Base-by-base conservation (phyloP, 2,888 invertebrate species). In the Tricholauxania praeusta region DNA sequence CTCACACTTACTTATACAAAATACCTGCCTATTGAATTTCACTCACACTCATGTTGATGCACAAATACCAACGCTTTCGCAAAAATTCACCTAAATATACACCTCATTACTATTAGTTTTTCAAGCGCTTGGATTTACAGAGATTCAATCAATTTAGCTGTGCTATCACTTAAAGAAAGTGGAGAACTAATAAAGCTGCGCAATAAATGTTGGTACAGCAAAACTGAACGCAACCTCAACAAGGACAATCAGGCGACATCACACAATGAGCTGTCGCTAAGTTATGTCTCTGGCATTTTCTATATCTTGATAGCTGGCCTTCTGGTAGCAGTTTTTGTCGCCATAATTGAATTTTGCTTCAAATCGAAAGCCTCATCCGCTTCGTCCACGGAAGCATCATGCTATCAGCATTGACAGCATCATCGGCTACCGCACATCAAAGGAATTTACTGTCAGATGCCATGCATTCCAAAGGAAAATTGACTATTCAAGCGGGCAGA, bases 281-380 rank as follows among this genome's bases (percentile, higher is more conserved):
- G 96, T 85, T 98, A 99, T 99, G 97, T 99, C 57, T 98, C 99
- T 15, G 99, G 99, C 53, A 96, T 99, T 84, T 99, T 99, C 89
- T 99, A 99, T 90, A 98, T 99, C 84, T 90, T 99, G 74, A 96
- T 98, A 82, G 97, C 95, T 47, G 99, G 99, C 55, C 91, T 99
- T 74, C 92, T 95, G 47, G 89, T 98, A 52, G 97, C 98, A 48
- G 91, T 99, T 82, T 91, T 94, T 12, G 96, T 98, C 52, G 98
- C 98, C 6, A 90, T 98, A 71, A 89, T 97, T 71, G 99, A 99
- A 89, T 98, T 99, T 88, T 95, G 98, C 87, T 98, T 96, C 17
- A 22, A 55, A 87, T 95, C 95, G 17, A 92, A 93, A 78, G 85
- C 88, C 59, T 78, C 82, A n/a, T 78, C 82, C 32, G 76, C 79